Evolutionary conservation across 2,797 vertebrate genomes (phyloP), one percentile per base, ranked within the genome.

Genomic region (Acanthurus lineatus): DNA sequence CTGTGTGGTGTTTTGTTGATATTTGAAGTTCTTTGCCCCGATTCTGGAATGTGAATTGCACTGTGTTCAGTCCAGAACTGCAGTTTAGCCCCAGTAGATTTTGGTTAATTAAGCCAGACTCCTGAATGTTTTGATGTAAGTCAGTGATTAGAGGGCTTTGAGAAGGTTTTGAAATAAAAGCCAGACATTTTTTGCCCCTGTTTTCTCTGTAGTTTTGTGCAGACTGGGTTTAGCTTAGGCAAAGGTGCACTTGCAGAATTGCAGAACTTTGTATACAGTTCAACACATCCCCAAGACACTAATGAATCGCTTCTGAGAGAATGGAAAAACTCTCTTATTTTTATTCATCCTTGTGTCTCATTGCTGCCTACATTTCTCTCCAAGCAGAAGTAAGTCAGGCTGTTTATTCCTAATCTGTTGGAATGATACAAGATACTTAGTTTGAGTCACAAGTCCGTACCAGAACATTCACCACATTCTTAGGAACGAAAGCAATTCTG

Each of bases 121-220:
- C 75, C 85, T 83, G 86, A 88, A 86, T 89, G 88, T 92, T 91
- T 88, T 86, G 84, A 92, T 92, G 86, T 91, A 77, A 89, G 75
- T 79, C 87, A 59, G 84, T 93, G 93, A 94, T 92, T 92, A 93
- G 81, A 91, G 69, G 65, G 69, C 69, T 87, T 77, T 88, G 74
- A 76, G 75, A 80, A 65, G 49, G 73, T 83, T 88, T 86, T 86
- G 75, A 91, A 86, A 81, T 80, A 45, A 72, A 91, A 86, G 82
- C 83, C 83, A 86, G 86, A 87, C 77, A 62, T 35, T 35, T 60
- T 83, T 63, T 67, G 44, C 53, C 81, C 76, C 79, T 75, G 54
- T 80, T 85, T 42, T 64, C 67, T 85, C 69, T 69, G 53, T 49
- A 72, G 67, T 71, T 73, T 45, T 74, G 72, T 66, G 64, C 61